Conservation (phyloP, 2,113 vertebrate species). For the Psammodynastes pulverulentus region DNA sequence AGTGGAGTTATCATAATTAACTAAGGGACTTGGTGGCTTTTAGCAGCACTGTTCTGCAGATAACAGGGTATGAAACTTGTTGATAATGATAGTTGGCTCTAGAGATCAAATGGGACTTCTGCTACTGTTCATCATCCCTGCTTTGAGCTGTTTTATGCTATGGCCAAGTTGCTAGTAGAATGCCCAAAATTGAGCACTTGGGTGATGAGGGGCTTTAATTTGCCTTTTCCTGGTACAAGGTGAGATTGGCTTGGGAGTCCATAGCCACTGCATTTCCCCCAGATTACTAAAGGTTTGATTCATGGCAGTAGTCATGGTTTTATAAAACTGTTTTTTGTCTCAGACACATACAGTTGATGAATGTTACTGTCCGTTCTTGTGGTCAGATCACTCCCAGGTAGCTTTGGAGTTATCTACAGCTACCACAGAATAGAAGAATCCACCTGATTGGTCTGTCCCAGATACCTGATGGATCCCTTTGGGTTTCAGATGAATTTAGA, state of each 20-base stretch:
- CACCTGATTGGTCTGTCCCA: background rate
- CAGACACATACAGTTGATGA: background rate
- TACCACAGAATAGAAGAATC: background rate
- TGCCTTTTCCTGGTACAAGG: background rate
- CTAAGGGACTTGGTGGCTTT: background rate
- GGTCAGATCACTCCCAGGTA: background rate
- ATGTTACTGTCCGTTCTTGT: background rate
- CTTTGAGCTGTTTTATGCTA: background rate
- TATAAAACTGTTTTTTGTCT: background rate
- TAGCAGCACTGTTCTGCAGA: background rate
- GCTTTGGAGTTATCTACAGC: background rate
- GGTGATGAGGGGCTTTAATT: background rate
- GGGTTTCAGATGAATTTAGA: background rate
- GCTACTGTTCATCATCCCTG: background rate
- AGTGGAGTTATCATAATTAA: background rate
- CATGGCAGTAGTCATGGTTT: background rate
- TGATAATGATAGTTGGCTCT: background rate
- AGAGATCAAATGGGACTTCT: background rate
- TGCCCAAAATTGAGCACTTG: background rate
- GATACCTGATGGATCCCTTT: background rate
- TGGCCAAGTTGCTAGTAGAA: background rate
- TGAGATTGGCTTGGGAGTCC: background rate
- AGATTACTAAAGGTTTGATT: background rate
- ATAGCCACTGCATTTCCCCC: background rate
- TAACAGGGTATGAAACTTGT: background rate